Conservation (phyloP, 2,888 invertebrate species). For the Podabrus alpinus region DNA sequence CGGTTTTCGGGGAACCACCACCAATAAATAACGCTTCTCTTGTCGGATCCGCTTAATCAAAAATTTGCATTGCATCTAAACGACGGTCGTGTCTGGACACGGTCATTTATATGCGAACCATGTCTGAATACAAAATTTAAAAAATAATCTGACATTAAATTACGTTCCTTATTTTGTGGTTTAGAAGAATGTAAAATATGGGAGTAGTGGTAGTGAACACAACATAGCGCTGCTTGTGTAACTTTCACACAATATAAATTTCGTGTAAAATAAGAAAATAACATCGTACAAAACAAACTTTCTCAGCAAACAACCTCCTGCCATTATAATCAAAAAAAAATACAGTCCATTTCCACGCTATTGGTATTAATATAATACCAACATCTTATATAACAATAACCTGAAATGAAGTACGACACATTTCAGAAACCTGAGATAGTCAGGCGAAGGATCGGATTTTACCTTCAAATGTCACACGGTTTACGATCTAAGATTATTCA, state of each 20-base stretch:
- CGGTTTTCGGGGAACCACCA: neutral
- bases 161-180: neutral
- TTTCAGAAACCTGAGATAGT: slow-evolving; percentile 14
- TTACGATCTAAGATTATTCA: neutral
- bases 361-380: slow-evolving; percentile 16
- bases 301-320: slow-evolving; percentile 8
- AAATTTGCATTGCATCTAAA: neutral
- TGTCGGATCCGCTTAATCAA: too few relatives aligned
- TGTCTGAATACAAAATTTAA: neutral
- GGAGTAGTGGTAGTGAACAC: neutral
- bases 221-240: neutral
- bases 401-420: slow-evolving; percentile 8
- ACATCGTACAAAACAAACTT: slow-evolving; percentile 1
- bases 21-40: neutral
- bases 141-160: neutral
- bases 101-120: neutral
- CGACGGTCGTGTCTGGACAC: neutral
- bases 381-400: slow-evolving; percentile 9
- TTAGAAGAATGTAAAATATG: neutral
- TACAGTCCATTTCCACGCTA: slow-evolving; percentile 20
- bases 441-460: slow-evolving; percentile 12
- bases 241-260: slow-evolving; percentile 10
- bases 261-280: neutral
- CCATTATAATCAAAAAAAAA: slow-evolving; percentile 13
- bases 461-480: slow-evolving; percentile 5